Base-by-base conservation (phyloP, 2,888 invertebrate species). In the Meiosimyza decipiens region DNA sequence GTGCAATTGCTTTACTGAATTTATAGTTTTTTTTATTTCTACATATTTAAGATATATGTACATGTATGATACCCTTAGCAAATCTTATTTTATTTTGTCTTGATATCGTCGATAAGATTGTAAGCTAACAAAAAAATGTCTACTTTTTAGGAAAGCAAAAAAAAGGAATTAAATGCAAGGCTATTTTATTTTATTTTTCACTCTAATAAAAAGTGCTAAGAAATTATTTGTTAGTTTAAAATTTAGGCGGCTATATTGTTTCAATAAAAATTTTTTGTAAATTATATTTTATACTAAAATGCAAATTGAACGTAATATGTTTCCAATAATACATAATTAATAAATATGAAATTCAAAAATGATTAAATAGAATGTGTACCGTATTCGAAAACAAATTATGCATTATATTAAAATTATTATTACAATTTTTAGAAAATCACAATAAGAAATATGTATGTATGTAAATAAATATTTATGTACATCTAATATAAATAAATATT, bases 341-440 rank as follows among this genome's bases (percentile, higher is more conserved):
- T 54, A 40, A 40, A n/a, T 22, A 66, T 65, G 6, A 9, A 28
- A 52, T 28, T 7, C 47, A 28, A 52, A 66, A 66, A 52, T 22
- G 52, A 40, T 40, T 16, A 22, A 22, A 16, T 50, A 16, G 64
- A 59, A 52, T 72, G 62, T 28, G n/a, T 60, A 47, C 52, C 22
- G 47, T 54, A 55, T 57, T 62, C 47, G 13, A 55, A 50, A 72
- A 40, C 18, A 65, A 57, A 68, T 50, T 68, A 59, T 50, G 59
- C 47, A 59, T 68, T 50, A 49, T 57, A 68, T 57, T 68, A 55
- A 55, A n/a, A 51, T 28, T 69, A 69, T 60, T 60, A 57, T 67
- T 57, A 28, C 54, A 69, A 69, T 5, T 69, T 50, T 60, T 60
- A 59, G 60, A 69, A 16, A 69, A 54, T 66, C 54, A 66, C 22